A percentile compares a stretch with the other conserved stretches of the same genome.
These are phyloP conservation scores for Falco biarmicus DNA, from an alignment of 2,797 vertebrate species.

Conservation along the genomic window DNA sequence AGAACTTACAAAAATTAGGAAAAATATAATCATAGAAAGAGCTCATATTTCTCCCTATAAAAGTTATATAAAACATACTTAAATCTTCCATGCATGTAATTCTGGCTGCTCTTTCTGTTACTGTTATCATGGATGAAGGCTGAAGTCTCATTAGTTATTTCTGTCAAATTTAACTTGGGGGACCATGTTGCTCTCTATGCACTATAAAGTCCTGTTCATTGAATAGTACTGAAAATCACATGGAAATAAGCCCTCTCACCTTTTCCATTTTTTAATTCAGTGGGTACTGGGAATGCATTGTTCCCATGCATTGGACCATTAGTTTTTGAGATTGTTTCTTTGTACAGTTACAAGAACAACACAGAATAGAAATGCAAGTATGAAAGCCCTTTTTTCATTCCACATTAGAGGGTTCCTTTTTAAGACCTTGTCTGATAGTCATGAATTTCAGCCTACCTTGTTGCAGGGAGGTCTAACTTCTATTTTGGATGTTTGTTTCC, in stretches of 20 bases:
- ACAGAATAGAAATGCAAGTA: not conserved
- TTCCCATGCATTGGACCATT: fast-evolving
- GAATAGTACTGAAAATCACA: not conserved
- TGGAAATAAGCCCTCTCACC: not conserved
- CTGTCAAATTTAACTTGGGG: not conserved
- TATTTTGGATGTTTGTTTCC: not conserved
- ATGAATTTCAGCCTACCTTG: not conserved
- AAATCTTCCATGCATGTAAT: not conserved
- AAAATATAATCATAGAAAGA: not conserved
- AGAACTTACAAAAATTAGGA: not conserved
- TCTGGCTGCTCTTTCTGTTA: not conserved
- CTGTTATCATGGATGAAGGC: not conserved
- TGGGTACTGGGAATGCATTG: not conserved
- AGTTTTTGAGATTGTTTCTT: not conserved
- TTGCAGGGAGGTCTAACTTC: not conserved
- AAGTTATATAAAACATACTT: not conserved
- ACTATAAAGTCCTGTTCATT: not conserved
- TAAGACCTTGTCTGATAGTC: not conserved
- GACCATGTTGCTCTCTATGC: not conserved
- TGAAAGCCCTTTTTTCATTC: not conserved
- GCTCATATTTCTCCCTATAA: not conserved
- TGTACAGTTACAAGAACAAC: not conserved
- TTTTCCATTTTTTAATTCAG: not conserved
- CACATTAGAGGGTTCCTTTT: not conserved
- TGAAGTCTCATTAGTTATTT: not conserved